Base-by-base conservation (phyloP, 2,797 vertebrate genomes). In the Podarcis siculus region DNA sequence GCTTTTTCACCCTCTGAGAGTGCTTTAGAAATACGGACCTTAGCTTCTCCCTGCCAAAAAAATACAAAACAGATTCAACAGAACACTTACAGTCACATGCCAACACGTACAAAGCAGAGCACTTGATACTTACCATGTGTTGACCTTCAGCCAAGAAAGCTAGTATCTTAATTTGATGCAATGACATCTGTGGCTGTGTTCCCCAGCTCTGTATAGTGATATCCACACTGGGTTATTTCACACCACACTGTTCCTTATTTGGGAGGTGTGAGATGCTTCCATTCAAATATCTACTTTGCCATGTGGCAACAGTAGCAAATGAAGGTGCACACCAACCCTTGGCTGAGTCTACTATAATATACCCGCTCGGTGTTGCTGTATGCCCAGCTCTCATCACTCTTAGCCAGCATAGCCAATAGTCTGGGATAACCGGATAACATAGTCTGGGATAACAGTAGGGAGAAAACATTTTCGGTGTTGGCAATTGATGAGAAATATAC, bases 1-100 rank as follows among this genome's bases (percentile, higher is more conserved):
- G 1, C 27, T 66, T 76, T 49, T 89, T 89, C 87, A 39, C 83
- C 87, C 17, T 37, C 69, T n/a, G 83, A 89, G 39, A 89, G 87
- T n/a, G 55, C 35, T 64, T 75, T 66, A 37, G 87, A 89, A 61
- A 81, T 37, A 15, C 83, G 83, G 25, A 85, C 58, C 35, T 37
- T 75, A 10, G 10, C 19, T 42, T 13, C 61, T 35, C n/a, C 55
- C 87, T 89, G 83, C 17, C 58, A 75, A 81, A 23, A 45, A 45
- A 27, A 89, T 7, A 30, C 30, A 83, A 10, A n/a, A 39, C 13
- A 79, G 76, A 72, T 32, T 72, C 1, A 2, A 17, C 15, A 72
- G 17, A 64, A 61, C 17, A 30, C 9, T 25, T 71, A 12, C 5
- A n/a, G 13, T n/a, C 35, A 23, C 21, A 39, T 32, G 30, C 4